Evolutionary conservation across 2,113 vertebrate species (phyloP), one percentile per base, ranked within the genome.

Genomic region (Amblyopsis rosae): DNA sequence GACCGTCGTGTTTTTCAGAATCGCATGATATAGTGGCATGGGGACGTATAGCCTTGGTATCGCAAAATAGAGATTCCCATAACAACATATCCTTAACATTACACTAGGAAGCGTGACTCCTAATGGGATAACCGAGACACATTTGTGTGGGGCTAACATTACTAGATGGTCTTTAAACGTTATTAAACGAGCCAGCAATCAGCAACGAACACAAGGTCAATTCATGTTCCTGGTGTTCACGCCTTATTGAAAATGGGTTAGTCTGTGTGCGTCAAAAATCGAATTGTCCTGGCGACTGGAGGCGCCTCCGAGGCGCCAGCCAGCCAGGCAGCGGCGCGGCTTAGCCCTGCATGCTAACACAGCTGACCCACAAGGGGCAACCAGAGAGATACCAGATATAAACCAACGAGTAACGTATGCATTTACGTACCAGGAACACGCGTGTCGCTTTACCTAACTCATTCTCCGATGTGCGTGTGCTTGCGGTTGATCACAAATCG

Each of bases 221-320:
- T 59, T 16, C 35, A 6, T n/a, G 12, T 7, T 54, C 63, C 12
- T 56, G 4, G 32, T 17, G 9, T 12, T 0, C 72, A 45, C 8
- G 6, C 10, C 1, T 6, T 12, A 6, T 35, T 26, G 11, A 9
- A 65, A 9, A 7, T 41, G 35, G 7, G 4, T 8, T 6, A 41
- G 35, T 41, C 35, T 41, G 7, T 8, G 35, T 41, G 35, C 79
- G 60, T 56, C 65, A 76, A 75, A 69, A 55, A 59, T 65, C 56
- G 17, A 67, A n/a, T 79, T 80, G 76, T 75, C 61, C 76, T 69
- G 45, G 76, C 67, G 70, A 3, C 16, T 46, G 50, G 41, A 62
- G 77, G 58, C 85, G 89, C 58, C 87, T 82, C 59, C 0, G 47
- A 72, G 89, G 86, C 86, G 85, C 85, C 88, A 87, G 76, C 4